Evolutionary conservation across 23 tunicate species (phyloP).

Genomic region (Ascidia mentula): DNA sequence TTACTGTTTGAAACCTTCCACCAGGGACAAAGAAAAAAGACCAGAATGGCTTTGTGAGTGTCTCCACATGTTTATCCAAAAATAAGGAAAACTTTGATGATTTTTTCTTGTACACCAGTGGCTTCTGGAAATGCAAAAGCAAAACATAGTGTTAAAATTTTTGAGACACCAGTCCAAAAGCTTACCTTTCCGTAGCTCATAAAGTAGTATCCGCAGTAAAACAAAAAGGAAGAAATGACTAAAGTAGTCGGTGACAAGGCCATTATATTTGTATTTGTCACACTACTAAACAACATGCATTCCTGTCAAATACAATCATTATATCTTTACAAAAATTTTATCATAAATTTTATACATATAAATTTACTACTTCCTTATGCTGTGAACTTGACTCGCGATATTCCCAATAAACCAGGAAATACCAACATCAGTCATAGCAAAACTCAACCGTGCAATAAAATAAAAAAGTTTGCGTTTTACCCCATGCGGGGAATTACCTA

Average conservation of each 20-base stretch:
- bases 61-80: constrained; percentile 40
- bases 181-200: constrained; percentile 38
- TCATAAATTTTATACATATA: no score
- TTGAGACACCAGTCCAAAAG: neutral
- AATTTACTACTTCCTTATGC: no score
- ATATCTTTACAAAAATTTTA: no score
- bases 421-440: no score
- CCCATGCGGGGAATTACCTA: no score
- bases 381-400: no score
- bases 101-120: constrained; percentile 39
- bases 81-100: constrained; percentile 24
- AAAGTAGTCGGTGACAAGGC: neutral
- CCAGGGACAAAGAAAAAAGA: constrained; percentile 71
- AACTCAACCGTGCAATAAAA: no score
- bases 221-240: constrained; percentile 10
- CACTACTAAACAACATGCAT: no score
- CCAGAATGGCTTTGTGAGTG: constrained; percentile 33
- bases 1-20: constrained; percentile 73
- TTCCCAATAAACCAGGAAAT: no score
- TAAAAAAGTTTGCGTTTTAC: no score
- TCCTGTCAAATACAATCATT: no score
- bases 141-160: neutral
- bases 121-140: constrained; percentile 38
- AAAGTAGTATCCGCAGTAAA: constrained; percentile 35
- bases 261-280: neutral